phyloP scores from a whole-genome alignment of 2,113 vertebrate species.

The Speoplatyrhinus poulsoni region DNA sequence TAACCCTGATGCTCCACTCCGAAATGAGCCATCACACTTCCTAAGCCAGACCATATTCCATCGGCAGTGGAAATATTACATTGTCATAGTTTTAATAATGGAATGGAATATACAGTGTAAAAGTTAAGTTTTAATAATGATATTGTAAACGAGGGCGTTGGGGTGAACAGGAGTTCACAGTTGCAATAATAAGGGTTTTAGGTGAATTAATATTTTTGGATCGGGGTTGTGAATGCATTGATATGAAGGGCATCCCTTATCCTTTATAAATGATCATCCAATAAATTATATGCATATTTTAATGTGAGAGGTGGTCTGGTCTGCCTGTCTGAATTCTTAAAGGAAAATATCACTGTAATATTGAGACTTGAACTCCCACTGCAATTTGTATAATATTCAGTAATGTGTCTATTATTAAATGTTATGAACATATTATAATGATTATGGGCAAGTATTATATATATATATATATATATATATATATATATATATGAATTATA shows the following conservation, averaged over 20 bases:
- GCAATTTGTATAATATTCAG: slow-evolving; percentile 31
- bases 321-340: slow-evolving; percentile 15
- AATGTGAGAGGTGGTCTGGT: slow-evolving; percentile 24
- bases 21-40: slow-evolving; percentile 56
- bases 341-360: slow-evolving; percentile 46
- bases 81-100: slow-evolving; percentile 58
- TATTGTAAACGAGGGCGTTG: slow-evolving; percentile 41
- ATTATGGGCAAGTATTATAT: too few relatives aligned
- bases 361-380: slow-evolving; percentile 15
- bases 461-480: too few relatives aligned
- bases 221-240: slow-evolving; percentile 38
- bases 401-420: slow-evolving; percentile 19
- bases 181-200: slow-evolving; percentile 61
- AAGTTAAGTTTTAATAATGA: slow-evolving; percentile 28
- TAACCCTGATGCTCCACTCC: slow-evolving; percentile 33
- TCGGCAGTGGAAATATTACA: slow-evolving; percentile 56
- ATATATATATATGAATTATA: neutral
- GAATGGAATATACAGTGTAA: slow-evolving; percentile 18
- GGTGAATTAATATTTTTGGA: slow-evolving; percentile 53
- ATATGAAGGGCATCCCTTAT: slow-evolving; percentile 39
- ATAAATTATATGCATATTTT: slow-evolving; percentile 51
- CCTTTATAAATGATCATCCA: slow-evolving; percentile 23
- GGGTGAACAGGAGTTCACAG: slow-evolving; percentile 60
- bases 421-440: too few relatives aligned
- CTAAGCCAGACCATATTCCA: slow-evolving; percentile 60